Base-by-base conservation (phyloP, 2,113 vertebrate species). In the Rhynchomys soricoides region DNA sequence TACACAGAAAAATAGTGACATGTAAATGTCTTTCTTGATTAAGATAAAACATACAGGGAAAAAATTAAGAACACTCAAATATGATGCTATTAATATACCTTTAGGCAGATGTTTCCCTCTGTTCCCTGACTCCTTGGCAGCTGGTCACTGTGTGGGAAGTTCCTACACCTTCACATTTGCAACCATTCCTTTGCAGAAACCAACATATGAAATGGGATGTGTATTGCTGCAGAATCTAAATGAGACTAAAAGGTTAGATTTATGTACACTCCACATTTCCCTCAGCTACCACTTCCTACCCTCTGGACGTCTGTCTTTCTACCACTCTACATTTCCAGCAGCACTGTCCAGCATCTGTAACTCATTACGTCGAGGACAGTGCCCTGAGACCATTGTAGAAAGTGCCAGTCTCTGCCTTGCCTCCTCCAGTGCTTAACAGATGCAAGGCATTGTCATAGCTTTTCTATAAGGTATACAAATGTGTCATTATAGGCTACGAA, bases 21-120 rank as follows among this genome's bases (percentile, higher is more conserved):
- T 29, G 3, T 87, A 96, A 83, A 83, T 81, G 34, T 91, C 95
- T 79, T 68, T 48, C 74, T 85, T 75, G 87, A 40, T 50, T 94
- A 85, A 90, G 96, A 81, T 26, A 95, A 96, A 91, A 40, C 31
- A 45, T 70, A 50, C 34, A 77, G 75, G 75, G 21, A 95, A 83
- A 68, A 17, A n/a, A 79, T 87, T 83, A 83, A 95, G 62, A 70
- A 59, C 19, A 45, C 22, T 94, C 40, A 87, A 52, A 83, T 88
- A 45, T 13, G 7, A 17, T 79, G 79, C 52, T 34, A 75, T n/a
- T 75, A 26, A 55, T 71, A 75, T 45, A 55, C 73, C 12, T 52
- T 71, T 68, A 40, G 94, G 83, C n/a, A 90, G 88, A 82, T 66
- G n/a, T 90, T 95, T 50, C 15, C 1, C 17, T 57, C 34, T 0